Evolutionary conservation across 35 echinoderm and acorn worm genomes (phyloP), one percentile per base, ranked within the genome.

Genomic region (Lytechinus variegatus): DNA sequence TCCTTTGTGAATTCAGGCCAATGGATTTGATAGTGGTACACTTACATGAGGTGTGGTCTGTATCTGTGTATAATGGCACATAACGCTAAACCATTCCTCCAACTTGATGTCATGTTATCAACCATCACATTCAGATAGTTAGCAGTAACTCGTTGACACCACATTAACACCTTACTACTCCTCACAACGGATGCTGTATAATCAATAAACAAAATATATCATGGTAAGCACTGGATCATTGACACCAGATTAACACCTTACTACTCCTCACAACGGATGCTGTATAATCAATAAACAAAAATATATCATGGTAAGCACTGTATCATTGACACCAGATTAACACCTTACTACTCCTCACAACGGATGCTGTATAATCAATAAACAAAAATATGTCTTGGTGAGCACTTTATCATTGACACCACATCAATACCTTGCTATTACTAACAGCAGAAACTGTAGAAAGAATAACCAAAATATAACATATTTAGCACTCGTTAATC

Each of bases 51-150:
- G 29, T 97, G 95, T 87, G 98, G 98, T 94, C 98, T 95, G 66
- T 96, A 99, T 94, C 98, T 95, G 52, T 99, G 98, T 11, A 99
- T 98, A 51, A 99, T 98, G 87, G 98, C 98, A 97, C 98, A 99
- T 53, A 99, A 53, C 28, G 98, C 98, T 0, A 99, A 95, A 28
- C 98, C 98, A 91, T 95, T 98, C 87, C 95, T 89, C 97, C 97
- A 99, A 10, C 96, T 97, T 11, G 97, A 92, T 19, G 98, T 99
- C 96, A 99, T 95, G 89, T 99, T 96, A 8, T 96, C 91, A 0
- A 99, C 94, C 51, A 91, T 96, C 14, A 99, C 98, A 54, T 99
- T 97, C 27, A 56, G 27, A 55, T 99, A 99, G 14, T 66, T 98
- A 21, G 97, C 98, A 8, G 96, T 99, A 10, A 98, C 98, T 11